Evolutionary conservation across 2,888 invertebrate genomes (phyloP).

Genomic region (Tipula vernalis): DNA sequence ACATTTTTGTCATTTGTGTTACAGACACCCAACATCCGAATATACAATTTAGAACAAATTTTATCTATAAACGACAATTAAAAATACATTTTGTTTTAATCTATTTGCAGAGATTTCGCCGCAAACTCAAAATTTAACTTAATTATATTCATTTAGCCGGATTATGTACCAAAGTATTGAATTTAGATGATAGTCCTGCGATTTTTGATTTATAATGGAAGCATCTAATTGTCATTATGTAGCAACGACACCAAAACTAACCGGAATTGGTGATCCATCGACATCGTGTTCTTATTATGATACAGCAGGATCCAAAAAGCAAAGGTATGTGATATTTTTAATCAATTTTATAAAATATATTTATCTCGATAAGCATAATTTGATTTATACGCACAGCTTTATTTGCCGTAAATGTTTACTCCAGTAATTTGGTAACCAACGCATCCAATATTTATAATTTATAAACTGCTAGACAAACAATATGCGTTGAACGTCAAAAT

Average conservation of each 20-base stretch:
- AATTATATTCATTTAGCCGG: background rate
- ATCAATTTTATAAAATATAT: background rate
- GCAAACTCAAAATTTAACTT: background rate
- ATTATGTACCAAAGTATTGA: background rate
- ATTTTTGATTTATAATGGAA: background rate
- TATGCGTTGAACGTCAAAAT: too few relatives aligned
- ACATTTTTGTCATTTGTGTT: too few relatives aligned
- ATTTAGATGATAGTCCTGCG: background rate
- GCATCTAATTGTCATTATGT: background rate
- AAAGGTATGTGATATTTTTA: background rate
- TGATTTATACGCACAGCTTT: too few relatives aligned
- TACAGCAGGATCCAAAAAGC: background rate
- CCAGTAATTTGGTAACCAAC: too few relatives aligned
- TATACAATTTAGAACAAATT: background rate
- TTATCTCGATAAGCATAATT: too few relatives aligned
- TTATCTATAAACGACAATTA: background rate
- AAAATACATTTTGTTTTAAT: background rate
- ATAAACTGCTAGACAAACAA: too few relatives aligned
- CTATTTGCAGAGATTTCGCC: background rate
- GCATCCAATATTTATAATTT: too few relatives aligned
- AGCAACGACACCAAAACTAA: background rate
- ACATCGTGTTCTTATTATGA: background rate
- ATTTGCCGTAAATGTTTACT: too few relatives aligned
- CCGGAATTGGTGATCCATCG: background rate
- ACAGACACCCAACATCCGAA: too few relatives aligned